phyloP scores from a whole-genome alignment of 2,113 vertebrate genomes.

The Triplophysa siluroides region DNA sequence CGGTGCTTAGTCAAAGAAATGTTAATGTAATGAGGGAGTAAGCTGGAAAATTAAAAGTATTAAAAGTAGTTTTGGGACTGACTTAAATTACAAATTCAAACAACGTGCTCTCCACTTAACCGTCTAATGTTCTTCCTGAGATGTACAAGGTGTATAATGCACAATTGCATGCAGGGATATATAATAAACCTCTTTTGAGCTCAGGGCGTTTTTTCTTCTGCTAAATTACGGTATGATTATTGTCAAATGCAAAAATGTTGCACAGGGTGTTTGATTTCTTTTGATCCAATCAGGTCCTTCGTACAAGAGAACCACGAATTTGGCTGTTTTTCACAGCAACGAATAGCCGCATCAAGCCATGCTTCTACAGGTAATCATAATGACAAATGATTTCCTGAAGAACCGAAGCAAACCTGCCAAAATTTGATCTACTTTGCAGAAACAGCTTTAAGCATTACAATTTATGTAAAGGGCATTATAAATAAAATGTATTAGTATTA shows the following conservation, averaged over 20 bases:
- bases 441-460: too few species aligned
- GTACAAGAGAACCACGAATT: not conserved
- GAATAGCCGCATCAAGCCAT: too few species aligned
- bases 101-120: not conserved
- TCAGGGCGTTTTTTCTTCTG: not conserved
- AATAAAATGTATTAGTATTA: too few species aligned
- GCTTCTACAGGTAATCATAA: too few species aligned
- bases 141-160: slow-evolving; percentile 1
- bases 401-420: too few species aligned
- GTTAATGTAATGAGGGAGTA: slow-evolving; percentile 62
- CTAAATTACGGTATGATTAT: not conserved
- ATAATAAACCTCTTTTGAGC: slow-evolving; percentile 11
- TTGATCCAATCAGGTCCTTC: not conserved
- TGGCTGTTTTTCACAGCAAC: not conserved
- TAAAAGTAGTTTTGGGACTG: slow-evolving; percentile 44
- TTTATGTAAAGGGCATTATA: too few species aligned
- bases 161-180: slow-evolving; percentile 9
- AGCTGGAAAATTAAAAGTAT: slow-evolving; percentile 59
- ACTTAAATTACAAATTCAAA: slow-evolving; percentile 1
- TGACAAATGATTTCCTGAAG: too few species aligned
- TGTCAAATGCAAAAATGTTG: not conserved
- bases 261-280: not conserved
- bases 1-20: slow-evolving; percentile 51
- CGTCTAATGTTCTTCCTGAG: not conserved
- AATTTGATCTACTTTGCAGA: too few species aligned